These are phyloP conservation scores for Pristionchus japonicus DNA, from an alignment of 2,888 invertebrate species.

Conservation along the genomic window DNA sequence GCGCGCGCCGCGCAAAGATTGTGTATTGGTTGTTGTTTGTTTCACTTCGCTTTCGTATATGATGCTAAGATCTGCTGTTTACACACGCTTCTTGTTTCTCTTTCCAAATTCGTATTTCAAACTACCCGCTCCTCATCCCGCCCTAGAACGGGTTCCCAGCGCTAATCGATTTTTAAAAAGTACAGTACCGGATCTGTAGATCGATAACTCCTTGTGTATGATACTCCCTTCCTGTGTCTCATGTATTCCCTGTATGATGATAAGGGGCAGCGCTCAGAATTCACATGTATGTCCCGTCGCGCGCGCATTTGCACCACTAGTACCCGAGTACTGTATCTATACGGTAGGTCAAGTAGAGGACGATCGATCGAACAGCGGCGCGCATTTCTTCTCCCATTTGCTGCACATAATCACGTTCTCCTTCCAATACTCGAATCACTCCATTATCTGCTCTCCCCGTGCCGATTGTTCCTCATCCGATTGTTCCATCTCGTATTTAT, in stretches of 20 bases:
- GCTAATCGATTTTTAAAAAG: not conserved
- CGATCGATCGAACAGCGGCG: not conserved
- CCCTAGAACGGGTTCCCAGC: not conserved
- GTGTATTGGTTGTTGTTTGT: not conserved
- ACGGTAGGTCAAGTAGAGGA: constrained; percentile 20
- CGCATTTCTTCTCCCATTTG: not conserved
- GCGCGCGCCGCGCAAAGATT: not conserved
- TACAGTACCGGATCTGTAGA: not conserved
- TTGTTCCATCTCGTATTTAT: not conserved
- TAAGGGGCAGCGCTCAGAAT: not conserved
- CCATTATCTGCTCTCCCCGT: not conserved
- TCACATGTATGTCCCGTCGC: not conserved
- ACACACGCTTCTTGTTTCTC: not conserved
- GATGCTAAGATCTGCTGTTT: constrained; percentile 7
- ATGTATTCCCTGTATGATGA: constrained; percentile 35
- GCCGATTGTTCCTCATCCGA: not conserved
- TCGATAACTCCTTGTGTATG: not conserved
- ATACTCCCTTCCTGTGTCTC: constrained; percentile 6
- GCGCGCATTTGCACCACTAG: not conserved
- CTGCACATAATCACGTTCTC: constrained; percentile 1
- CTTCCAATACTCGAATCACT: not conserved
- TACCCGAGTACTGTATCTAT: constrained; percentile 23
- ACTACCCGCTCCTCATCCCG: not conserved
- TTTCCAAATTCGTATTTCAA: not conserved
- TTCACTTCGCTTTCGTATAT: not conserved